phyloP scores from a whole-genome alignment of 2,797 vertebrate species.

The Vultur gryphus region DNA sequence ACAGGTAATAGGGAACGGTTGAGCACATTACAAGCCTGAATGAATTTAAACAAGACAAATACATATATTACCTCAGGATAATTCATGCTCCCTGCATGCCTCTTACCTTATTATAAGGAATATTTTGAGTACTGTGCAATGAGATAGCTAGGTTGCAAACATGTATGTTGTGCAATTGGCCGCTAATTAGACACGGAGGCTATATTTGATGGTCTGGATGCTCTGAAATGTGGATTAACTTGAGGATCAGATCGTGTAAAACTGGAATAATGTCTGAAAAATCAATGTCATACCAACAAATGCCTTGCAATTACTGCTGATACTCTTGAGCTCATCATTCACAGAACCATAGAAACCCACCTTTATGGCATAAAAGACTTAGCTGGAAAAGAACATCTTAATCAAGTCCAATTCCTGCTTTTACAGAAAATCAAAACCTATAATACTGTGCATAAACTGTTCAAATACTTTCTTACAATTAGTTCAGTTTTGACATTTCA shows the following conservation, averaged over 20 bases:
- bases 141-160: neutral
- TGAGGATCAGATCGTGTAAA: neutral
- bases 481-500: neutral
- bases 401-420: neutral
- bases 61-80: neutral
- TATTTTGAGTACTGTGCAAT: neutral
- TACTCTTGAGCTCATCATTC: neutral
- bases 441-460: neutral
- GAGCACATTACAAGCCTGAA: neutral
- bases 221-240: neutral
- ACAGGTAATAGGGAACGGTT: neutral
- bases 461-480: neutral
- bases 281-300: neutral
- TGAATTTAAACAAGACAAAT: conserved; percentile 20
- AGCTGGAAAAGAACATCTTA: neutral
- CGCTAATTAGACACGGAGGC: neutral
- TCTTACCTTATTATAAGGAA: neutral
- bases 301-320: neutral
- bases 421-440: neutral
- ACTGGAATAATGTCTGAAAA: neutral
- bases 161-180: neutral
- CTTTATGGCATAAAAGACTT: neutral
- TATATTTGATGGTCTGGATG: neutral
- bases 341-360: neutral
- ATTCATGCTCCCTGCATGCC: neutral